A percentile compares a stretch with the other conserved stretches of the same genome.
Evolutionary conservation across 2,888 invertebrate species (phyloP).

Genomic region (Agonopterix alstromeriana): DNA sequence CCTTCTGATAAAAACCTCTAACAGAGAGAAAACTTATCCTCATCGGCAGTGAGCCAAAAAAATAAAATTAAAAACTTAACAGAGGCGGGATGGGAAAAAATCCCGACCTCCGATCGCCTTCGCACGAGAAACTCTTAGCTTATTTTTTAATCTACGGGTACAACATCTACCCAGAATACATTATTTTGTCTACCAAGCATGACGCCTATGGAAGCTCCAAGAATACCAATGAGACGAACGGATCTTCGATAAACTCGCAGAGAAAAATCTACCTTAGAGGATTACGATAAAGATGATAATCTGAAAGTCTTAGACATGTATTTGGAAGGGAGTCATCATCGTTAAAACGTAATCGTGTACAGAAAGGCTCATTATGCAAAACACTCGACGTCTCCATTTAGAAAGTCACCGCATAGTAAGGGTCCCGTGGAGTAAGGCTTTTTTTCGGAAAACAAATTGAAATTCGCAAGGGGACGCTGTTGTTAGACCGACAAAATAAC

Average conservation of each 20-base stretch:
- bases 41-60: conserved; percentile 1
- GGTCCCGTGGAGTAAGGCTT: too few species aligned
- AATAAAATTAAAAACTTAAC: conserved; percentile 1
- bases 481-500: too few species aligned
- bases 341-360: conserved; percentile 67
- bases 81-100: conserved; percentile 1
- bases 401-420: conserved; percentile 25
- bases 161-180: conserved; percentile 39
- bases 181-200: conserved; percentile 58
- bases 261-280: conserved; percentile 16
- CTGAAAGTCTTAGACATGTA: conserved; percentile 14
- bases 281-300: conserved; percentile 10
- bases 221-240: conserved; percentile 57
- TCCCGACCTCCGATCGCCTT: conserved; percentile 5
- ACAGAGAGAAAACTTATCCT: not conserved
- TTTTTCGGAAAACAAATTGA: too few species aligned
- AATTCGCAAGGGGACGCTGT: too few species aligned
- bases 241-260: conserved; percentile 17
- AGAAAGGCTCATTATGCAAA: conserved; percentile 63
- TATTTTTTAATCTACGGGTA: conserved; percentile 41
- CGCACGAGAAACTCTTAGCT: conserved; percentile 10
- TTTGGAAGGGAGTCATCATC: conserved; percentile 49
- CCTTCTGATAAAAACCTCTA: not conserved
- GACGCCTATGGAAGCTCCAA: conserved; percentile 42
- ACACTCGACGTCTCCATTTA: conserved; percentile 43